These are phyloP conservation scores for Ascaphus truei DNA, from an alignment of 2,113 vertebrate species.

Conservation along the genomic window DNA sequence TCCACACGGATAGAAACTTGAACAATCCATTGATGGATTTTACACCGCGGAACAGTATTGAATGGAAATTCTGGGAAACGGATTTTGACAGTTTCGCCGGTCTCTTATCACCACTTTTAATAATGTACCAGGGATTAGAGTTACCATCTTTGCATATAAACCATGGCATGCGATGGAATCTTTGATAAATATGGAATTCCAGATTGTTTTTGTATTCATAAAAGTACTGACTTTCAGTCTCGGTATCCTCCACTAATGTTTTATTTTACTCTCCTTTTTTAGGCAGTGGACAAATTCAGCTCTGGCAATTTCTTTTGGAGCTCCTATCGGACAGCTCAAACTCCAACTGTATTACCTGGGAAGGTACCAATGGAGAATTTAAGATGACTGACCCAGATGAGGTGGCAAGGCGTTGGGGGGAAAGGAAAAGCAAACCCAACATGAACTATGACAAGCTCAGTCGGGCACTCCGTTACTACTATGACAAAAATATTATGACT, in stretches of 20 bases:
- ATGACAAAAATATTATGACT: constrained; percentile 92
- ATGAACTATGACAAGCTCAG: constrained; percentile 92
- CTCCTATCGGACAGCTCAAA: constrained; percentile 82
- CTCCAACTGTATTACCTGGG: constrained; percentile 85
- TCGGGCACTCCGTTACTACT: constrained; percentile 84
- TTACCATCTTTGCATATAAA: too few species aligned
- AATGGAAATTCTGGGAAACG: too few species aligned
- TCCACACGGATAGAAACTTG: too few species aligned
- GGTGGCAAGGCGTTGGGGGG: constrained; percentile 84
- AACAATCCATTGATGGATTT: too few species aligned
- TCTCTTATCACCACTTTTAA: too few species aligned
- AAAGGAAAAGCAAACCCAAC: constrained; percentile 83
- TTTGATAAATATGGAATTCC: too few species aligned
- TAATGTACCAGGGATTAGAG: too few species aligned
- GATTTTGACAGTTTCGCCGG: too few species aligned
- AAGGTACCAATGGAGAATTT: constrained; percentile 84
- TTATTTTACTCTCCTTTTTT: not conserved
- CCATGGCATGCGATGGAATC: too few species aligned
- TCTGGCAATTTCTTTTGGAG: constrained; percentile 86
- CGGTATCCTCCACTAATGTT: constrained; percentile 14
- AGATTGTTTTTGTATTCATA: too few species aligned
- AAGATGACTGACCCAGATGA: constrained; percentile 86
- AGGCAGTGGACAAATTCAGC: constrained; percentile 86
- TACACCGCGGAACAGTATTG: too few species aligned
- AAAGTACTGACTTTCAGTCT: too few species aligned